Percentiles rank a stretch among this genome's conserved stretches.
phyloP scores from a whole-genome alignment of 2,113 vertebrate genomes.

The Addax nasomaculatus region DNA sequence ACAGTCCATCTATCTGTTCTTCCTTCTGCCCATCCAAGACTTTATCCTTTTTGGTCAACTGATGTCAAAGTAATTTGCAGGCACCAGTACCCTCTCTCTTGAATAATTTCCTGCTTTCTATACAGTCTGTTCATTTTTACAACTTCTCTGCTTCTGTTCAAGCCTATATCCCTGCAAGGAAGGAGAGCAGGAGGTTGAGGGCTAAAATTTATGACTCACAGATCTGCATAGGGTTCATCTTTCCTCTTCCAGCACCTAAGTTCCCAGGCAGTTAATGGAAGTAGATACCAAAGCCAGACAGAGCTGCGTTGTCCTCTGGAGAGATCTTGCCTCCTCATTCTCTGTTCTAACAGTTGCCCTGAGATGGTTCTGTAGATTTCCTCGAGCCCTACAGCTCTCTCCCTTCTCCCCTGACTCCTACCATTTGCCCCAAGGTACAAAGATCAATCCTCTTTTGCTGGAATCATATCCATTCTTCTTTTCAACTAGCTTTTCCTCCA shows the following conservation, averaged over 20 bases:
- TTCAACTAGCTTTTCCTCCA: neutral
- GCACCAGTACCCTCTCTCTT: neutral
- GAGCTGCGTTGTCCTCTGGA: neutral
- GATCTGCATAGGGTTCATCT: neutral
- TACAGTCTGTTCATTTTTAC: neutral
- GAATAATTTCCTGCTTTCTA: neutral
- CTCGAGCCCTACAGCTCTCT: neutral
- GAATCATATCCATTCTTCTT: neutral
- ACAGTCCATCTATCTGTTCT: accelerated
- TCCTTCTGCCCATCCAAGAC: neutral
- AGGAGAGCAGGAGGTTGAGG: neutral
- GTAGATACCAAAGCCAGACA: neutral
- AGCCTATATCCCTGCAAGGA: neutral
- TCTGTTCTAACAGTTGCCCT: neutral
- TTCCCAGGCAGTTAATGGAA: neutral
- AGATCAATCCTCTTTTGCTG: neutral
- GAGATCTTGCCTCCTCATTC: neutral
- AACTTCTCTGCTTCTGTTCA: neutral
- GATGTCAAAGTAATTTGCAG: neutral
- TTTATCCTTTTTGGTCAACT: neutral
- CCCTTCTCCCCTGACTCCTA: neutral
- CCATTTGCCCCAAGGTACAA: too few species aligned
- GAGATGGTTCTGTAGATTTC: neutral
- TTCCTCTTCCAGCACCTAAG: neutral
- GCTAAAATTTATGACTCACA: neutral